phyloP scores from a whole-genome alignment of 30 jellyfish, hydroid and myxozoan genomes.

The Sanderia malayensis region DNA sequence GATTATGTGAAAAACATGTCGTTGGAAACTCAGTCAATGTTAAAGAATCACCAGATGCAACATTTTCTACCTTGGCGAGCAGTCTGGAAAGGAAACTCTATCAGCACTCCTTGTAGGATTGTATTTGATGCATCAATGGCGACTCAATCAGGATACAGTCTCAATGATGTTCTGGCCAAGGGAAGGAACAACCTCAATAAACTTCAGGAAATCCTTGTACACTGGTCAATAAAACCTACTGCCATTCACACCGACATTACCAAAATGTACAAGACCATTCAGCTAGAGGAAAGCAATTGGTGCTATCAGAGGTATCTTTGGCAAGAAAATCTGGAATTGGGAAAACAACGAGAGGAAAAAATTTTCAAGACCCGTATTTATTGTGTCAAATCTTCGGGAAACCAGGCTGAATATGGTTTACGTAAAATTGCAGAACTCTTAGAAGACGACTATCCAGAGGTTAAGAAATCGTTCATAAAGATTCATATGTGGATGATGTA shows the following conservation, averaged over 20 bases:
- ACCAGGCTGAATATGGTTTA: constrained; percentile 15
- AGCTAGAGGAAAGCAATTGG: constrained; percentile 16
- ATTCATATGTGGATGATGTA: constrained; percentile 25
- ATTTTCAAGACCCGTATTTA: constrained; percentile 12
- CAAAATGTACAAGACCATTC: constrained; percentile 33
- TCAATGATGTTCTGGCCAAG: neutral
- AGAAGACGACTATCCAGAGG: constrained; percentile 2
- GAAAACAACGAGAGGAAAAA: constrained; percentile 6
- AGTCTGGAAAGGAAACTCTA: neutral
- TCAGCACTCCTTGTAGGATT: neutral
- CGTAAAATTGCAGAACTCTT: constrained; percentile 3
- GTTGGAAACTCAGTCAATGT: neutral
- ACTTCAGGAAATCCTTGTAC: constrained; percentile 17
- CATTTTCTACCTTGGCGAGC: neutral
- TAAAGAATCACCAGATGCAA: neutral
- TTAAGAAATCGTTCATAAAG: neutral
- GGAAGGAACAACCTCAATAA: neutral
- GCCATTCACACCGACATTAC: constrained; percentile 29
- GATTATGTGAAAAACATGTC: neutral
- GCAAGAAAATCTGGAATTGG: constrained; percentile 12
- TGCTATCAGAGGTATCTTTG: constrained; percentile 31
- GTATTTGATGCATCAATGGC: constrained; percentile 29
- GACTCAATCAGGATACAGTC: neutral
- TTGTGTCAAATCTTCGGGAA: neutral
- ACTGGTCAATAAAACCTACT: constrained; percentile 12